Base-by-base conservation (phyloP, 2,888 invertebrate genomes). In the Schizotus pectinicornis region DNA sequence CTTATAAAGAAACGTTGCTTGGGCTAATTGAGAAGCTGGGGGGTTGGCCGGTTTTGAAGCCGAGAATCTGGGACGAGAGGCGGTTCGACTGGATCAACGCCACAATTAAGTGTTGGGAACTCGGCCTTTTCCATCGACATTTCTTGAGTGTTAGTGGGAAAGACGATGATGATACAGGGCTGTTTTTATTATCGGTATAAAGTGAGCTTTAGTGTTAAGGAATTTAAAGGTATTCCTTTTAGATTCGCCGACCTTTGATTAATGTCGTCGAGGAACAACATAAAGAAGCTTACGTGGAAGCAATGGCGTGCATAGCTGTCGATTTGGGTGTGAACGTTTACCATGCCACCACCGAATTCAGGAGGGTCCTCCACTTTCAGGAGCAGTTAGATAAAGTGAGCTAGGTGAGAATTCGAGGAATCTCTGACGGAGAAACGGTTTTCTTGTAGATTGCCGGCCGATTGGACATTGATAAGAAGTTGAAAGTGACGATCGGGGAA, bases 11-110 rank as follows among this genome's bases (percentile, higher is more conserved):
- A 6, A 48, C 65, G 9, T 60, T 74, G 8, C 55, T 69, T 37
- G 57, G 68, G 1, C 33, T 65, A 7, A 35, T 76, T 3, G 63
- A 68, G 22, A 62, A 70, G 22, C 51, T 72, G 5, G 71, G 71
- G 3, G 76, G 75, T 22, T 76, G 76, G 77, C 77, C 77, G 0
- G 53, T 74, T 1, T 46, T 72, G 3, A 68, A 70, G 31, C 63
- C 60, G 12, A 46, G 63, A 3, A 50, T 49, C 39, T 74, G 74
- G 69, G 50, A 64, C 33, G 69, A 64, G 36, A 50, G 47, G 5
- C 51, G 65, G 12, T 74, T 73, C 50, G 50, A 70, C 38, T 76
- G 75, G 76, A 55, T 57, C 1, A 61, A 67, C 12, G 59, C 67
- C 7, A 71, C 71, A 63, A 22, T 70, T 1, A 66, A 65, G 46